A percentile compares a stretch with the other conserved stretches of the same genome.
Evolutionary conservation across 2,113 vertebrate species (phyloP).

Genomic region (Cynoglossus semilaevis): DNA sequence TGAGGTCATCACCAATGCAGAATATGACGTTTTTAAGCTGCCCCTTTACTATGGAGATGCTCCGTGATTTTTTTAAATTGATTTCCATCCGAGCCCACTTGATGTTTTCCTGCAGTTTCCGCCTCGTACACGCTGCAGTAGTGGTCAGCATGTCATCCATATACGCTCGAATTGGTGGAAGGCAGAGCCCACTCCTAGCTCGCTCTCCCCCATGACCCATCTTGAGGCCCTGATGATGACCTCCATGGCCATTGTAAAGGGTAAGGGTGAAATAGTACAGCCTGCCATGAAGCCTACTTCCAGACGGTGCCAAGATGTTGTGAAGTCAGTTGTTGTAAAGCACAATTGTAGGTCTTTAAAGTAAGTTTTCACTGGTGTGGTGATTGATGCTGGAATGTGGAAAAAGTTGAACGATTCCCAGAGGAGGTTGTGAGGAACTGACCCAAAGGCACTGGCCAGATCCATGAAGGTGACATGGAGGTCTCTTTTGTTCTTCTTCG

Average conservation of each 20-base stretch:
- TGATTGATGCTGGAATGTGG: accelerated
- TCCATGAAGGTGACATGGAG: not conserved
- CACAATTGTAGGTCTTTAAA: not conserved
- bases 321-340: no score
- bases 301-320: no score
- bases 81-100: not conserved
- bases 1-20: conserved; percentile 3
- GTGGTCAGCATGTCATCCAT: not conserved
- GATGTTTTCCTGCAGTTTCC: conserved; percentile 3
- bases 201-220: not conserved
- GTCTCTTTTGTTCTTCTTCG: not conserved
- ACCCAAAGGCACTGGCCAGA: not conserved
- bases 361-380: not conserved
- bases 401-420: conserved; percentile 2
- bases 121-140: not conserved
- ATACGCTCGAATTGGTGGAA: not conserved
- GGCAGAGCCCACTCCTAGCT: not conserved
- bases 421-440: not conserved
- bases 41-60: conserved; percentile 2
- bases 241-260: no score
- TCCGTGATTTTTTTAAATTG: not conserved
- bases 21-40: not conserved
- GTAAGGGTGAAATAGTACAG: not conserved
- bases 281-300: not conserved
- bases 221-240: no score